Conservation (phyloP, 1,140 invertebrate genomes). For the Papilio dardanus region DNA sequence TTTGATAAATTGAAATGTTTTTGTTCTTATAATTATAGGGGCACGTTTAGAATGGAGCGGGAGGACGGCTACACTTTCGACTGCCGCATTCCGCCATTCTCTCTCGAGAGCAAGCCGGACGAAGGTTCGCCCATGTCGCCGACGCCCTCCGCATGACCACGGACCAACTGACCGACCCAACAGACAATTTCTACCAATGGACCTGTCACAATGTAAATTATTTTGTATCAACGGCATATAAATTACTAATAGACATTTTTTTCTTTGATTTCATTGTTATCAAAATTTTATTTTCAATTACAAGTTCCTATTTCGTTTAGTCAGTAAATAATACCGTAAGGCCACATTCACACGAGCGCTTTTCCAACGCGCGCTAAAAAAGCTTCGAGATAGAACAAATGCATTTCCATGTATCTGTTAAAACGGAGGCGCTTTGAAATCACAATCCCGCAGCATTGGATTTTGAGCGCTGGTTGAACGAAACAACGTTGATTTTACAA, state of each 20-base stretch:
- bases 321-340: not conserved
- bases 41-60: constrained; percentile 97
- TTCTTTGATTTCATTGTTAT: not conserved
- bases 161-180: constrained; percentile 11
- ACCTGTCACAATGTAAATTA: not conserved
- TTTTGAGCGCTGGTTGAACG: too few species aligned
- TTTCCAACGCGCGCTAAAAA: too few species aligned
- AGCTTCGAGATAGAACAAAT: too few species aligned
- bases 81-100: constrained; percentile 98
- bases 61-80: constrained; percentile 98
- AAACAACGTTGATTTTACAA: too few species aligned
- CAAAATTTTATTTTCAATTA: constrained; percentile 8
- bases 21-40: constrained; percentile 84
- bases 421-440: too few species aligned
- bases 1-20: not conserved
- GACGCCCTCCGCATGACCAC: constrained; percentile 56
- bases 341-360: too few species aligned
- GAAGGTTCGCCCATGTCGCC: constrained; percentile 82
- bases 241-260: not conserved
- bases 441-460: too few species aligned
- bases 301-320: not conserved
- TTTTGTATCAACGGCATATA: not conserved
- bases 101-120: constrained; percentile 95
- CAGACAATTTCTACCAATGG: constrained; percentile 6
- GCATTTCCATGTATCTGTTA: too few species aligned